A percentile compares a stretch with the other conserved stretches of the same genome.
Conservation (phyloP, 1,140 invertebrate genomes). For the Nasonia vitripennis region DNA sequence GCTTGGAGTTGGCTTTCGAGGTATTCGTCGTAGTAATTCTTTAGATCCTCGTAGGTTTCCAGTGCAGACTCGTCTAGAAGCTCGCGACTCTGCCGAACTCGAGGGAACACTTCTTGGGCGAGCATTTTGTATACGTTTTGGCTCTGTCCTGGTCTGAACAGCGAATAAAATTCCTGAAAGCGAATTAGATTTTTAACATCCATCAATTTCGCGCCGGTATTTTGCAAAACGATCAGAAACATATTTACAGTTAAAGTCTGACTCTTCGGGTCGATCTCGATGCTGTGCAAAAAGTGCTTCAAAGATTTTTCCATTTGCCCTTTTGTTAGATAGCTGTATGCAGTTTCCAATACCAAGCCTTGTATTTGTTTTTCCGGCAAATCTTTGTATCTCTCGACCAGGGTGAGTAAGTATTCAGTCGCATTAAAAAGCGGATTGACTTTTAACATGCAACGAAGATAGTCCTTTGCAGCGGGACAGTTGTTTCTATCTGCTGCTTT, state of each 20-base stretch:
- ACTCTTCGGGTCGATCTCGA: neutral
- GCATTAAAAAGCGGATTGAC: neutral
- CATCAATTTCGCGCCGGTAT: neutral
- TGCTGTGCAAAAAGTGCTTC: neutral
- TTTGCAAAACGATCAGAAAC: neutral
- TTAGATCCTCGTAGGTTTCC: neutral
- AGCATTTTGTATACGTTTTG: conserved; percentile 4
- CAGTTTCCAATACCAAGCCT: neutral
- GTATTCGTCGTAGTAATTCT: neutral
- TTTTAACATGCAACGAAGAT: conserved; percentile 14
- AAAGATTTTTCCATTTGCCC: neutral
- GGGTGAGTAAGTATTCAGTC: neutral
- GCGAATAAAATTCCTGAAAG: conserved; percentile 12
- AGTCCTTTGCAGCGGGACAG: neutral
- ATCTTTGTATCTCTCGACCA: neutral
- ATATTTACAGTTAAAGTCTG: neutral
- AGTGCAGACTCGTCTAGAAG: neutral
- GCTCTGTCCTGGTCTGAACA: neutral
- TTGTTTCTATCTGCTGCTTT: neutral
- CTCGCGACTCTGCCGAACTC: neutral
- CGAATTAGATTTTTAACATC: neutral
- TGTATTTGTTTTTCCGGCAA: conserved; percentile 9
- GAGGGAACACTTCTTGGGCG: neutral
- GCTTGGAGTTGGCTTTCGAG: neutral
- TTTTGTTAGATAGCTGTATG: neutral